phyloP scores from a whole-genome alignment of 2,113 vertebrate species.

The Heterotilapia buettikoferi region DNA sequence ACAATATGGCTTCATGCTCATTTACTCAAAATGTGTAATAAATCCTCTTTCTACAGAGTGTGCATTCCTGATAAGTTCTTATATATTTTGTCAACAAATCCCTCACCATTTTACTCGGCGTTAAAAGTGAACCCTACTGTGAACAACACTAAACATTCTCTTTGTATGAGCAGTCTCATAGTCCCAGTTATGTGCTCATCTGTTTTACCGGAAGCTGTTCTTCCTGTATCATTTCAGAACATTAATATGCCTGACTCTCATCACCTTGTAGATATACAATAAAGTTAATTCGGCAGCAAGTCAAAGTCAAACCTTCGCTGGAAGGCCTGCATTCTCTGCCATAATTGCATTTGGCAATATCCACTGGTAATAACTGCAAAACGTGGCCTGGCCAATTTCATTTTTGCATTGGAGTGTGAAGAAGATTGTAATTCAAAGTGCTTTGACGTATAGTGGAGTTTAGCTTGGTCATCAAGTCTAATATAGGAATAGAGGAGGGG shows the following conservation, averaged over 20 bases:
- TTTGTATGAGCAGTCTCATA: not conserved
- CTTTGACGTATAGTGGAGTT: conserved; percentile 19
- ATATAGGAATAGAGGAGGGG: not conserved
- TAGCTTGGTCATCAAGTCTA: conserved; percentile 34
- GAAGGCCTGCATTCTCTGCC: conserved; percentile 19
- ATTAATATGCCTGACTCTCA: not conserved
- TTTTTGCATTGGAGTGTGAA: conserved; percentile 53
- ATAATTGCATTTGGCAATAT: conserved; percentile 60
- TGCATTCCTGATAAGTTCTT: not conserved
- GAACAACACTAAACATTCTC: not conserved
- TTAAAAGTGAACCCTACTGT: not conserved
- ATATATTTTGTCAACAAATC: conserved; percentile 5
- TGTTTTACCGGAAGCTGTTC: not conserved
- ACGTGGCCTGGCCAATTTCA: conserved; percentile 42
- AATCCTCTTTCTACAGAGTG: not conserved
- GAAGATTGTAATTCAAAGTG: conserved; percentile 44
- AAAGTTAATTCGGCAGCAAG: conserved; percentile 3
- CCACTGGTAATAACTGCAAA: conserved; percentile 39
- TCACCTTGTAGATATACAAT: conserved; percentile 26
- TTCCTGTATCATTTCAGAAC: not conserved
- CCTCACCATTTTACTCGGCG: not conserved
- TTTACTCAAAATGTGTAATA: conserved; percentile 11
- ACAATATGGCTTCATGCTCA: not conserved
- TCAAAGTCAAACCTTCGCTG: conserved; percentile 18
- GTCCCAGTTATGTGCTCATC: not conserved